phyloP scores from a whole-genome alignment of 2,797 vertebrate genomes.

The Urophycis tenuis region DNA sequence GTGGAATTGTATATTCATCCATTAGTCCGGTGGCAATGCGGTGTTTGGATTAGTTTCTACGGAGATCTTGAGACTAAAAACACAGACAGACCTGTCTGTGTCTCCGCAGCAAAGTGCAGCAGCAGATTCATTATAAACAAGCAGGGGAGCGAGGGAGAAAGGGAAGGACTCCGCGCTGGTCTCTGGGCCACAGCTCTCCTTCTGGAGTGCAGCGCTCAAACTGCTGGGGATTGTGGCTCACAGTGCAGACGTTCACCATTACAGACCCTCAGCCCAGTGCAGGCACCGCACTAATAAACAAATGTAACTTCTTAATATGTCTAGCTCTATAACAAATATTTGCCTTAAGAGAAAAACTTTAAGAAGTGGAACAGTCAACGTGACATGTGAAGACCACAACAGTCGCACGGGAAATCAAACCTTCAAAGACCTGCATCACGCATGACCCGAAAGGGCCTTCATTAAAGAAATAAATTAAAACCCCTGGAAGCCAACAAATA shows the following conservation, averaged over 20 bases:
- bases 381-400: neutral
- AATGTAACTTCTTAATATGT: neutral
- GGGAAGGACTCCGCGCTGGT: neutral
- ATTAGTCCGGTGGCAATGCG: slow-evolving; percentile 5
- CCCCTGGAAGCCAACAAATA: neutral
- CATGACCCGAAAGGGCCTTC: neutral
- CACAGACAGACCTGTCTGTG: slow-evolving; percentile 11
- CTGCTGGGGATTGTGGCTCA: neutral
- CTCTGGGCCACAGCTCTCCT: neutral
- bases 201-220: neutral
- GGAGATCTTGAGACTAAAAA: slow-evolving; percentile 28
- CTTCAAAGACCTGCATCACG: neutral
- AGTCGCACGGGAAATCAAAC: neutral
- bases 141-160: slow-evolving; percentile 23
- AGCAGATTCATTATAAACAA: slow-evolving; percentile 20
- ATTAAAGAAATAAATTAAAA: neutral
- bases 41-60: slow-evolving; percentile 29
- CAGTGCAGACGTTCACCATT: too few species aligned
- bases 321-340: too few species aligned
- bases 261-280: neutral
- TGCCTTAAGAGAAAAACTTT: too few species aligned
- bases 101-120: slow-evolving; percentile 17
- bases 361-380: neutral
- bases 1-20: slow-evolving; percentile 1
- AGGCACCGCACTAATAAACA: neutral